Evolutionary conservation across 2,113 vertebrate species (phyloP), one percentile per base, ranked within the genome.

Genomic region (Nothoprocta perdicaria): DNA sequence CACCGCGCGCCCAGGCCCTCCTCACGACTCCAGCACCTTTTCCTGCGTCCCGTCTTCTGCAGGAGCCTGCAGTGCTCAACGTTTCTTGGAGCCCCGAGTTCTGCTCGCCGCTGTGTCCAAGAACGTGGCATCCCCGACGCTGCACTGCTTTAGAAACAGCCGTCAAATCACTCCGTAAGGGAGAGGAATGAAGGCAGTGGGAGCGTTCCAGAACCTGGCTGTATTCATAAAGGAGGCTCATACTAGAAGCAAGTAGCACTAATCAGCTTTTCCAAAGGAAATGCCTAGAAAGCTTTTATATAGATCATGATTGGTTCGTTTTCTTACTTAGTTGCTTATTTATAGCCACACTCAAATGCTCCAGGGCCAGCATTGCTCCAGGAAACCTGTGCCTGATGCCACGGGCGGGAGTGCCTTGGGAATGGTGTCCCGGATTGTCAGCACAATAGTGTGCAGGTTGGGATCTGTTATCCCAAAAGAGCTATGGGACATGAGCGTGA

Each of bases 181-280:
- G n/a, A 89, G 79, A 91, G 72, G 68, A 89, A 58, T 71, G 81
- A 89, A 68, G 68, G 72, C 77, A 29, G 72, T 63, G 67, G 52
- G 77, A 92, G 52, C 5, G 1, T 93, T 95, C 85, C 80, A 72
- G 93, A 90, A 83, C 87, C 80, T 2, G 14, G 53, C 43, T 78
- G 79, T 87, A 57, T 80, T 68, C 48, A 33, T 79, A 80, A 93
- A 55, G 1, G 8, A 81, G 76, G 89, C 22, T 93, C 66, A 9
- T 86, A 71, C 80, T 89, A 92, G 87, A 94, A 83, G 84, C 92
- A 83, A 83, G 82, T 91, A 95, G 79, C 82, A 83, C 91, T 96
- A 84, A 96, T 78, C 91, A 95, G 82, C 89, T 95, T 95, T 95
- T 95, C 91, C 89, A 89, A 88, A 95, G 82, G 82, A 95, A 93